Percentiles rank a stretch among this genome's conserved stretches.
phyloP scores from a whole-genome alignment of 2,113 vertebrate species.

The Lophius piscatorius region DNA sequence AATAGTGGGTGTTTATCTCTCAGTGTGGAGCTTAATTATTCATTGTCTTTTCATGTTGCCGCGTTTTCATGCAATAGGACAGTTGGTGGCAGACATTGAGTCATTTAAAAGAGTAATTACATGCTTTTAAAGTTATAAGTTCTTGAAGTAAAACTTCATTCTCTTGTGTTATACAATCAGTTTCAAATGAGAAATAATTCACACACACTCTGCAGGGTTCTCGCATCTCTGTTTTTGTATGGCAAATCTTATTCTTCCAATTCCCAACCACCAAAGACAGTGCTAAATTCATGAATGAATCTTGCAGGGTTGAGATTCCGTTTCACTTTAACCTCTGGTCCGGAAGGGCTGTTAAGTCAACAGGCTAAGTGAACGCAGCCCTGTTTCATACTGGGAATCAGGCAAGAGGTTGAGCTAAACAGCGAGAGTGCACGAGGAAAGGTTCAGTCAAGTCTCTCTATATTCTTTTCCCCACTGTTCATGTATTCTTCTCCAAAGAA shows the following conservation, averaged over 20 bases:
- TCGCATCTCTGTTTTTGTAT: background rate
- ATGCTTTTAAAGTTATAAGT: background rate
- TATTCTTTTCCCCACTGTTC: constrained; percentile 37
- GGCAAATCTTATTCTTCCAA: background rate
- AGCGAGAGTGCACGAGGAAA: constrained; percentile 21
- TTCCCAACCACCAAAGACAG: background rate
- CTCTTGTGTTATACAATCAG: constrained; percentile 7
- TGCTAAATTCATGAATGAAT: background rate
- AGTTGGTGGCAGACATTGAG: constrained; percentile 7
- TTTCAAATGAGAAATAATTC: background rate
- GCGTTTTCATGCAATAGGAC: constrained; percentile 33
- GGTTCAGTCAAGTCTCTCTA: constrained; percentile 36
- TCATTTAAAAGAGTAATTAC: constrained; percentile 12
- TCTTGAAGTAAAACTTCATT: constrained; percentile 4
- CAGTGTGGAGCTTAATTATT: constrained; percentile 66
- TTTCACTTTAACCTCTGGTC: background rate
- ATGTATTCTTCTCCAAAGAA: constrained; percentile 35
- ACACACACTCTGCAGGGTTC: background rate
- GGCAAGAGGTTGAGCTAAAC: constrained; percentile 8
- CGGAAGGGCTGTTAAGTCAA: constrained; percentile 12
- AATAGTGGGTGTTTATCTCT: constrained; percentile 75
- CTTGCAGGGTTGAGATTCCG: background rate
- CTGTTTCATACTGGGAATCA: constrained; percentile 21
- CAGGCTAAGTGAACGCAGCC: constrained; percentile 18
- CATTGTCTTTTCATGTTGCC: constrained; percentile 47